Evolutionary conservation across 35 echinoderm and acorn worm species (phyloP).

Genomic region (Ophiothrix spiculata): DNA sequence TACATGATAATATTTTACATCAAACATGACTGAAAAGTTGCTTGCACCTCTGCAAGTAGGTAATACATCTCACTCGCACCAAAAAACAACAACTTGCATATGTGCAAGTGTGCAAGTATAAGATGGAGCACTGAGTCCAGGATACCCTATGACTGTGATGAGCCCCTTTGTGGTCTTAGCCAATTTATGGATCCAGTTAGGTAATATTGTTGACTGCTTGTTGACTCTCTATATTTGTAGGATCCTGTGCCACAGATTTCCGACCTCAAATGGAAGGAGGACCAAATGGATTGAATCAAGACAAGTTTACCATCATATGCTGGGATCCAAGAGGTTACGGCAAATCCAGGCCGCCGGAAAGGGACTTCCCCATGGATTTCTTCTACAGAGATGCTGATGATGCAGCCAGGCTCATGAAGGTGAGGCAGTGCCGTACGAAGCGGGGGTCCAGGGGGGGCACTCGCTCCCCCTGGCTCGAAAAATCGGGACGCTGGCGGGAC

Average conservation of each 20-base stretch:
- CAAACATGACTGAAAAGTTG: background rate
- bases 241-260: slow-evolving; percentile 63
- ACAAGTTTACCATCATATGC: slow-evolving; percentile 61
- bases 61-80: too few relatives aligned
- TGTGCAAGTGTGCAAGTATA: too few relatives aligned
- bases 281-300: slow-evolving; percentile 50
- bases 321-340: slow-evolving; percentile 88
- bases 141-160: background rate
- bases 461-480: too few relatives aligned
- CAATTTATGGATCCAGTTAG: background rate
- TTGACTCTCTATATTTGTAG: slow-evolving; percentile 19
- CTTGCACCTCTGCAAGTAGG: too few relatives aligned
- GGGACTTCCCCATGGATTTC: slow-evolving; percentile 82
- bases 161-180: background rate
- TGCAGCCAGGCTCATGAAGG: slow-evolving; percentile 73
- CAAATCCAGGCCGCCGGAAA: slow-evolving; percentile 81
- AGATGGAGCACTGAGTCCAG: too few relatives aligned
- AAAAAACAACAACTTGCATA: too few relatives aligned
- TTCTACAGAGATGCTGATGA: slow-evolving; percentile 82
- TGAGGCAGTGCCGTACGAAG: slow-evolving; percentile 29
- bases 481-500: too few relatives aligned
- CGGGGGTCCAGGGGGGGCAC: too few relatives aligned
- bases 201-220: background rate
- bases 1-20: background rate
- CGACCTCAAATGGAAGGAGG: slow-evolving; percentile 65